Evolutionary conservation across 2,888 invertebrate genomes (phyloP).

Genomic region (Anorthoa munda): DNA sequence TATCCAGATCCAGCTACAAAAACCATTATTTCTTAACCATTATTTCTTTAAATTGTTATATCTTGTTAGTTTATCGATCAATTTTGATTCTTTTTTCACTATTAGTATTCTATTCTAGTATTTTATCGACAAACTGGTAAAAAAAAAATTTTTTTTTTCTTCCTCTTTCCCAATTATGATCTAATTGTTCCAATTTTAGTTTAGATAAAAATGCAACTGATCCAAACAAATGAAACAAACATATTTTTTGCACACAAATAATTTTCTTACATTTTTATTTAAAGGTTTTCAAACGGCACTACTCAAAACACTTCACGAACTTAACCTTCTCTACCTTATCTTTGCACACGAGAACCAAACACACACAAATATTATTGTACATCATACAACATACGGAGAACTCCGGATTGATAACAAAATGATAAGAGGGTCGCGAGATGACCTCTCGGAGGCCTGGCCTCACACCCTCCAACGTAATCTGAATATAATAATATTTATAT

Average conservation of each 20-base stretch:
- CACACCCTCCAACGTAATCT: constrained; percentile 63
- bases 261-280: neutral
- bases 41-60: no score
- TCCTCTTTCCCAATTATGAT: no score
- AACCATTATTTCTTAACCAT: no score
- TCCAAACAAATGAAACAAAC: no score
- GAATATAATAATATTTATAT: constrained; percentile 22
- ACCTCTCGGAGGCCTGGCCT: constrained; percentile 64
- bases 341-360: constrained; percentile 2
- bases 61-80: no score
- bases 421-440: constrained; percentile 45
- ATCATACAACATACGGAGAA: constrained; percentile 45
- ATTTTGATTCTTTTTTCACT: no score
- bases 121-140: no score
- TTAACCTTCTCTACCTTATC: constrained; percentile 25
- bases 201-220: neutral
- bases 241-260: no score
- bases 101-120: no score
- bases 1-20: no score
- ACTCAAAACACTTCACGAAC: neutral
- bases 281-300: neutral
- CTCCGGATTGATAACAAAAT: constrained; percentile 44
- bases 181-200: neutral
- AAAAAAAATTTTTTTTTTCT: no score
- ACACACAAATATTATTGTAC: constrained; percentile 57